Conservation (phyloP, 2,113 vertebrate species). For the Oostethus manadensis region DNA sequence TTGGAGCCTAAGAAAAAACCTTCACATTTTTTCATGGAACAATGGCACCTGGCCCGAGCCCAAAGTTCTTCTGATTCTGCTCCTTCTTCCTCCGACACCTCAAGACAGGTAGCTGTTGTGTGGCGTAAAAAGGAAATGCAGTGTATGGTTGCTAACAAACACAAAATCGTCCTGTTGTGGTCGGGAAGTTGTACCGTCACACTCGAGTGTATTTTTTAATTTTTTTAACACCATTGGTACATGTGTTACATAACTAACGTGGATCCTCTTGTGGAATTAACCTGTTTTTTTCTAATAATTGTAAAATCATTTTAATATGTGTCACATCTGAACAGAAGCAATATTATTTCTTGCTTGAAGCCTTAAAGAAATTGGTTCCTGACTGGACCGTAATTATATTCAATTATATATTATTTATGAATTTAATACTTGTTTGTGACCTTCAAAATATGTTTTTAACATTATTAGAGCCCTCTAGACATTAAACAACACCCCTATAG, state of each 20-base stretch:
- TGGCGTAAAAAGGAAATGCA: conserved; percentile 6
- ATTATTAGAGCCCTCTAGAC: too few species aligned
- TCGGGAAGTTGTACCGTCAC: not conserved
- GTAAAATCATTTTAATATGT: not conserved
- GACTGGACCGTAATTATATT: too few species aligned
- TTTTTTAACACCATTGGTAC: not conserved
- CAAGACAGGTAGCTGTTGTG: conserved; percentile 82
- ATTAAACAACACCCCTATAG: too few species aligned
- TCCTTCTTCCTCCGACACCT: conserved; percentile 76
- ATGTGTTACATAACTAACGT: conserved; percentile 13
- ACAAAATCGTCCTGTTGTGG: not conserved
- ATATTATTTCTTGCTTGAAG: too few species aligned
- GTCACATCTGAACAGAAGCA: too few species aligned
- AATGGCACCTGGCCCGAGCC: conserved; percentile 79
- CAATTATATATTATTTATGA: too few species aligned
- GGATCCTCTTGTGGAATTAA: not conserved
- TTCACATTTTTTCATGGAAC: conserved; percentile 82
- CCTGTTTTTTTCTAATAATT: not conserved
- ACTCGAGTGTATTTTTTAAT: not conserved
- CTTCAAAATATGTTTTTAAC: too few species aligned
- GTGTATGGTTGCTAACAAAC: conserved; percentile 29
- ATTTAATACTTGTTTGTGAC: too few species aligned
- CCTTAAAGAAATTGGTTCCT: too few species aligned
- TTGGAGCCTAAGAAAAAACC: conserved; percentile 80
- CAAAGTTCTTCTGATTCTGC: conserved; percentile 71